Evolutionary conservation across 2,113 vertebrate genomes (phyloP), one percentile per base, ranked within the genome.

Genomic region (Phyllopteryx taeniolatus): DNA sequence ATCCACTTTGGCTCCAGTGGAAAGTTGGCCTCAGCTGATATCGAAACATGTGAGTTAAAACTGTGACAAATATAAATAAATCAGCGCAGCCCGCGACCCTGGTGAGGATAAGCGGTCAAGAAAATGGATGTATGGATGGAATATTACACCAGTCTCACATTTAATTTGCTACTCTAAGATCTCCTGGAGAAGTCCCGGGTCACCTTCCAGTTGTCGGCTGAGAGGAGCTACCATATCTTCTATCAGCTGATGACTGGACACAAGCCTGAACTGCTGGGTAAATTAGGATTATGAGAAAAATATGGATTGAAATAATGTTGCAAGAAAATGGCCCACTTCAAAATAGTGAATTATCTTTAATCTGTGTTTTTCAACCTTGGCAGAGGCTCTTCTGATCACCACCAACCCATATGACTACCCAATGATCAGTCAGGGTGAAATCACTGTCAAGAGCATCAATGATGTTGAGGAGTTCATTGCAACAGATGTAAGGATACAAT

Each of bases 11-110:
- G 92, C 0, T 79, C 95, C 3, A 93, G 92, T 56, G 95, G 96
- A 66, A 98, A 98, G 60, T 81, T 98, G 88, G 89, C 96, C 77
- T 98, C 96, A 80, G 96, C 96, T 79, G 96, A 98, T 83, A 96
- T 98, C 91, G 96, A 98, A 91, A 98, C 96, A 44, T 98, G 96
- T 96, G 90, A 94, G 95, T 72, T 86, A 0, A 39, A 20, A 89
- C 51, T 68, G 4, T 27, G 22, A 2, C 62, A 11, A 19, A 44
- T 8, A 67, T 9, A 22, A n/a, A 9, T n/a, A 22, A 20, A 54
- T 10, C n/a, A 9, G n/a, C 20, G 9, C 20, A 27, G 27, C 27
- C 27, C 27, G 27, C 27, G 27, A 27, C 27, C 27, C 27, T 27
- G 27, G 27, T 27, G 27, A 27, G 27, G 27, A 27, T 27, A 27